phyloP scores from a whole-genome alignment of 2,888 invertebrate species.

The Clusia tigrina region DNA sequence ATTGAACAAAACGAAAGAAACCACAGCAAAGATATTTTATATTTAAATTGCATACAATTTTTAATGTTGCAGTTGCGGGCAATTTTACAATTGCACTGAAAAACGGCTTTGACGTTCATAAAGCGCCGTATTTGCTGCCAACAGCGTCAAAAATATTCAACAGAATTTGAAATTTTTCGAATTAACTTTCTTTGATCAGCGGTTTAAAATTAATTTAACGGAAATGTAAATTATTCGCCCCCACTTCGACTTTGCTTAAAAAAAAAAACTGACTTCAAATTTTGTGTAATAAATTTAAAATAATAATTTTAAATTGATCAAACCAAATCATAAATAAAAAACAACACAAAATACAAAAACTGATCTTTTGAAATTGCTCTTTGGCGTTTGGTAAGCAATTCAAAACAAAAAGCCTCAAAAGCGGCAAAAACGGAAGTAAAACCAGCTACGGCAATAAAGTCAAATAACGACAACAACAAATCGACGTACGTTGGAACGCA shows the following conservation, averaged over 20 bases:
- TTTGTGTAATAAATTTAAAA: not conserved
- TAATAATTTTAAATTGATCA: not conserved
- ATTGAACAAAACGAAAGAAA: slow-evolving; percentile 13
- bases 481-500: too few species aligned
- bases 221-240: slow-evolving; percentile 63
- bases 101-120: too few species aligned
- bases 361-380: too few species aligned
- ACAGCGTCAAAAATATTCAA: too few species aligned
- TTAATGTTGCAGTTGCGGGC: not conserved
- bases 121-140: too few species aligned
- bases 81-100: not conserved
- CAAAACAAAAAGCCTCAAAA: too few species aligned
- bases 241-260: slow-evolving; percentile 31
- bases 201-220: too few species aligned
- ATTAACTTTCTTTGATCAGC: slow-evolving; percentile 19
- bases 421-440: too few species aligned
- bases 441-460: too few species aligned
- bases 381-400: too few species aligned
- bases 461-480: too few species aligned
- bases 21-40: slow-evolving; percentile 11
- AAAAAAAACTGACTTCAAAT: not conserved
- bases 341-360: too few species aligned
- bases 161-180: slow-evolving; percentile 16
- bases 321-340: not conserved
- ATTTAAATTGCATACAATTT: not conserved